phyloP scores from a whole-genome alignment of 2,888 invertebrate genomes.

The Exocentrus adspersus region DNA sequence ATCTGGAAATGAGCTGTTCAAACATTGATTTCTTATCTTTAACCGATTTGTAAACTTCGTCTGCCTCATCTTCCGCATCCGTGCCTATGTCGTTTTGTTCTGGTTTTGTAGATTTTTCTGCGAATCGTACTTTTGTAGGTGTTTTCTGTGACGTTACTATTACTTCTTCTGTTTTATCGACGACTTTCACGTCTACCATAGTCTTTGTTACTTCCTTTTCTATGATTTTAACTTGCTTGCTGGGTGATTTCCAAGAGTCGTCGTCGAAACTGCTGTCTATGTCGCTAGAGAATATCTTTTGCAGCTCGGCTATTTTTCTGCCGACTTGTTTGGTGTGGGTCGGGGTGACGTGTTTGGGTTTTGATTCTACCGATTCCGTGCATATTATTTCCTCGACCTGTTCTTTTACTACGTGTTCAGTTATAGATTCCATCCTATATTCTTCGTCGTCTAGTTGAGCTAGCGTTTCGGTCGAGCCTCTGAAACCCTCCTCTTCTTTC shows the following conservation, averaged over 20 bases:
- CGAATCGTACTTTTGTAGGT: conserved; percentile 13
- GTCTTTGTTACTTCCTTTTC: conserved; percentile 32
- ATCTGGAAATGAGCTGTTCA: conserved; percentile 59
- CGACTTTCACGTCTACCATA: conserved; percentile 16
- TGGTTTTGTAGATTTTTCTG: not conserved
- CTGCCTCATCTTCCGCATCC: conserved; percentile 40
- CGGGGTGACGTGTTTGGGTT: conserved; percentile 47
- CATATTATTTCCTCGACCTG: conserved; percentile 40
- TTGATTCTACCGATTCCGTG: conserved; percentile 35
- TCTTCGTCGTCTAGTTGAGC: conserved; percentile 61
- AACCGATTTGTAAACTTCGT: conserved; percentile 54
- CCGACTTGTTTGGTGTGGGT: conserved; percentile 60
- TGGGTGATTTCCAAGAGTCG: conserved; percentile 36
- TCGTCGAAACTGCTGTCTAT: conserved; percentile 41
- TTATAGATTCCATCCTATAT: conserved; percentile 49
- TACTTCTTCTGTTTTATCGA: not conserved
- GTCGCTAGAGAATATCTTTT: conserved; percentile 62
- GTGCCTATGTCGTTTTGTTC: not conserved
- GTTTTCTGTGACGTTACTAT: conserved; percentile 19
- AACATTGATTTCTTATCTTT: conserved; percentile 59
- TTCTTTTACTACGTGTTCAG: conserved; percentile 43
- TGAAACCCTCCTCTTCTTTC: conserved; percentile 60
- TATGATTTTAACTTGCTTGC: conserved; percentile 36
- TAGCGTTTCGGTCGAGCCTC: conserved; percentile 61
- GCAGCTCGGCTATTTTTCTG: conserved; percentile 65